Evolutionary conservation across 2,797 vertebrate genomes (phyloP), one percentile per base, ranked within the genome.

Genomic region (Malurus leucopterus): DNA sequence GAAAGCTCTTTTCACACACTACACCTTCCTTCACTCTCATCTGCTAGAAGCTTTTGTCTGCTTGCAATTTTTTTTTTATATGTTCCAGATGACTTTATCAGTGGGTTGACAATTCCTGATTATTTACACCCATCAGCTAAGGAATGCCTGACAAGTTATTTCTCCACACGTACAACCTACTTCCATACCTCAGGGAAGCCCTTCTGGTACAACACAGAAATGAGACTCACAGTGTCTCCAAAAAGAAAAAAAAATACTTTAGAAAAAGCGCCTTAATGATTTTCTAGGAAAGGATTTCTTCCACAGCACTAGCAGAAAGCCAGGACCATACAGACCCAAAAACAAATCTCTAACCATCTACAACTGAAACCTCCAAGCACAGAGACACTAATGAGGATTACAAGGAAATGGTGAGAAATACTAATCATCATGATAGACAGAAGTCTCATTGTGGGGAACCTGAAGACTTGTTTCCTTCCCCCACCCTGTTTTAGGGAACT

Each of bases 381-480:
- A 70, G 30, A 62, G 4, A 29, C 4, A 4, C 3, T 65, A 43
- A 64, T 11, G 6, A 69, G 12, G 36, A 47, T 13, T 53, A 43
- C 3, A 72, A 53, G 19, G 20, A 75, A 85, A 88, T 8, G 2
- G 7, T 26, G 71, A 72, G 43, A 53, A n/a, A 85, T n/a, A 59
- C 15, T 15, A 49, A 12, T 38, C 26, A 38, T 41, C 11, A 7
- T 29, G 36, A 23, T 14, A 78, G 12, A 7, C 0, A 59, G 20
- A 72, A 62, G 10, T 54, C 27, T 46, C 16, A 44, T 4, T 34
- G 30, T 2, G 3, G 4, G 15, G 32, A 89, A 64, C 21, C 18
- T 13, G 30, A 50, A 8, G 6, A 41, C n/a, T 51, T 49, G 4
- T 20, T 44, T 1, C 18, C 9, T 19, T 3, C 1, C 1, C 2